Evolutionary conservation across 1,140 invertebrate genomes (phyloP).

Genomic region (Chelonus insularis): DNA sequence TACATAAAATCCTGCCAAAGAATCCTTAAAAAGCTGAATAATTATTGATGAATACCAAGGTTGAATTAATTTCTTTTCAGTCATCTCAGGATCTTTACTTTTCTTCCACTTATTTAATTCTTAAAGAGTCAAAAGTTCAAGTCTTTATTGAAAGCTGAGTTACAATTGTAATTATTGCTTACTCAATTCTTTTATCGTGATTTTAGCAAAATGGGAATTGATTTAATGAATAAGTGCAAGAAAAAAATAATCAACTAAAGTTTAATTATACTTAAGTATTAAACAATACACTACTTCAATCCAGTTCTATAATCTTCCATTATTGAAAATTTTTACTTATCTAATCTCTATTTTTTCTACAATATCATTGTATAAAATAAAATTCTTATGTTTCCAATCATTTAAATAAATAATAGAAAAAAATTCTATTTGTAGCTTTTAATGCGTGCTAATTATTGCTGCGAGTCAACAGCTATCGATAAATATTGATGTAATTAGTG

Average conservation of each 20-base stretch:
- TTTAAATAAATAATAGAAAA: no score
- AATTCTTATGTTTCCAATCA: no score
- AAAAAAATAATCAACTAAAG: not conserved
- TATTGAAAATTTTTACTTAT: no score
- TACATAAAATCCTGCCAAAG: not conserved
- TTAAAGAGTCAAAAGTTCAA: not conserved
- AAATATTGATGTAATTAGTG: no score
- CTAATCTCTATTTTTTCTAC: no score
- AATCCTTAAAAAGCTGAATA: conserved; percentile 11
- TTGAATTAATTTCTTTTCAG: conserved; percentile 3
- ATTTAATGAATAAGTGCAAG: not conserved
- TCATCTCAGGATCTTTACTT: not conserved
- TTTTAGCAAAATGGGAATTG: not conserved
- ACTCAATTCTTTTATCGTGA: not conserved
- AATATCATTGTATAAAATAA: no score
- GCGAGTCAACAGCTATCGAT: no score
- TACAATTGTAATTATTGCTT: not conserved
- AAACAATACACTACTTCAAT: no score
- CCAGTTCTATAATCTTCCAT: no score
- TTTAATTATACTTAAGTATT: no score
- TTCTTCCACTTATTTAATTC: not conserved
- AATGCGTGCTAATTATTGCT: no score
- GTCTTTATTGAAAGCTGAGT: not conserved
- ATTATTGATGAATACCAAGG: not conserved
- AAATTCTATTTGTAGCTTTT: no score